Evolutionary conservation across 2,113 vertebrate species (phyloP), one percentile per base, ranked within the genome.

Genomic region (Peromyscus californicus): DNA sequence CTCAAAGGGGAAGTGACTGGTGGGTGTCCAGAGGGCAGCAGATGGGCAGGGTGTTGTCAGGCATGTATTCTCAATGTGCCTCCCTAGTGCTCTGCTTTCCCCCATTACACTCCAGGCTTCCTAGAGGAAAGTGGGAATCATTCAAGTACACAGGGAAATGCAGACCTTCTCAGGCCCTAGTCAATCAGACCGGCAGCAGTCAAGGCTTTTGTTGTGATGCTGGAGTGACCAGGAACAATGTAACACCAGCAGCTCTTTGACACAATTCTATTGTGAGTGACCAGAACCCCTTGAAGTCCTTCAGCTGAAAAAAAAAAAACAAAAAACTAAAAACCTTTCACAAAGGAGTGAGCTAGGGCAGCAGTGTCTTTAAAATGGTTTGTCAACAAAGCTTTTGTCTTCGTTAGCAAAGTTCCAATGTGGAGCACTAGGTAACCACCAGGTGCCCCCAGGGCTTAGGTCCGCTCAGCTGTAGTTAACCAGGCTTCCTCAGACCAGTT

Each of bases 121-220:
- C 19, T 7, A 39, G 16, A 72, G 75, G 74, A 65, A 29, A 80
- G 4, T 11, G 19, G 8, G 19, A 21, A 42, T 39, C 61, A 22
- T 22, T 75, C 92, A 75, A 42, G 72, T 15, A 16, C 26, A 3
- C 42, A n/a, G 79, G 63, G 48, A 90, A 69, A 19, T 11, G 29
- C 11, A 6, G 1, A n/a, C 76, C 78, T 88, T 94, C 92, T 65
- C 88, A 70, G 33, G 51, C 74, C 26, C 76, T n/a, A 75, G 69
- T 80, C 89, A 83, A 26, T 97, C 92, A 72, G 33, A 48, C 24
- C 24, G n/a, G 59, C 84, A 91, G 78, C 29, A 39, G 69, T 21
- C 91, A 67, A 86, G 42, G 57, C 70, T 85, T 91, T 59, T 93
- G 88, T 87, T 72, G 11, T 57, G 45, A 10, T 3, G 67, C 51